phyloP scores from a whole-genome alignment of 2,113 vertebrate genomes.

The Microcebus murinus region DNA sequence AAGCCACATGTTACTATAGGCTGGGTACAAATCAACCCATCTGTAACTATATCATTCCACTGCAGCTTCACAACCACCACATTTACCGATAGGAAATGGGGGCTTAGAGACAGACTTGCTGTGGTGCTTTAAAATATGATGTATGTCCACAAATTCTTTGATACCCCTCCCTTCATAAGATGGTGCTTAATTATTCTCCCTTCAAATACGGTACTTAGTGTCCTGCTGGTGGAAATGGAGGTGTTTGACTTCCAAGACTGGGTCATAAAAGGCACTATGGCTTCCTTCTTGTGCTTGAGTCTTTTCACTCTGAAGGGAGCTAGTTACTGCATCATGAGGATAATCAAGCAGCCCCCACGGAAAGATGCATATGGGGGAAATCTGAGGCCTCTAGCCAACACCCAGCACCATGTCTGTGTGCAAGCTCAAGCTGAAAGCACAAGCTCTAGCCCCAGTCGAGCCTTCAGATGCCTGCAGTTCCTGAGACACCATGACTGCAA shows the following conservation, averaged over 20 bases:
- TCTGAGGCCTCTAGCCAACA: background rate
- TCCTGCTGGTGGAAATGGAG: background rate
- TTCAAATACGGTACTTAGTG: background rate
- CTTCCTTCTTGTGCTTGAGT: background rate
- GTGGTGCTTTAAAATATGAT: background rate
- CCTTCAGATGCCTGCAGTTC: background rate
- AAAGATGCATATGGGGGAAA: background rate
- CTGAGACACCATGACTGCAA: background rate
- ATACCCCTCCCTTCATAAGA: background rate
- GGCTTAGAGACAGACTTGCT: background rate
- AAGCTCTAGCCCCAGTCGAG: background rate
- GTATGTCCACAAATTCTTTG: background rate
- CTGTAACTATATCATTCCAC: background rate
- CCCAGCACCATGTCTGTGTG: background rate
- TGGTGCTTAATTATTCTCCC: background rate
- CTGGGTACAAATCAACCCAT: background rate
- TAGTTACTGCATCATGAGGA: fast-evolving
- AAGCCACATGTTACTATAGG: background rate
- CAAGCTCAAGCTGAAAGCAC: background rate
- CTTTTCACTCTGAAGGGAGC: background rate
- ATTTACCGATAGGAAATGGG: background rate
- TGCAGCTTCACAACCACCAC: background rate
- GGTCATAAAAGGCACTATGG: background rate
- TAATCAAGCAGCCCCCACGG: background rate
- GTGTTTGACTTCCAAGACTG: background rate